Base-by-base conservation (phyloP, 1,140 invertebrate species). In the Drosophila subpulchrella region DNA sequence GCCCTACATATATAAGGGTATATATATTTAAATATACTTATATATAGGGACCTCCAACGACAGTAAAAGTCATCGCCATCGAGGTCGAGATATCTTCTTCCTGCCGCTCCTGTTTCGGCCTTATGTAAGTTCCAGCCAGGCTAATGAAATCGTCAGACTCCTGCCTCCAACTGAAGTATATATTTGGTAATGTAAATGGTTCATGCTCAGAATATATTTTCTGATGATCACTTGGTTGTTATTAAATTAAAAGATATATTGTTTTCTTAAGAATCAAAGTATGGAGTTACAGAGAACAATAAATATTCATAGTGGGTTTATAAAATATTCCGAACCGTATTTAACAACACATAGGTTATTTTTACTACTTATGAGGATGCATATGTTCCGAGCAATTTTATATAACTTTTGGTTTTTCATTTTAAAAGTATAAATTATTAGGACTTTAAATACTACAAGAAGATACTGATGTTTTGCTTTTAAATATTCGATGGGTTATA, bases 81-180 rank as follows among this genome's bases (percentile, higher is more conserved):
- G 54, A 38, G 34, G 60, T 20, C 59, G 50, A 41, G 73, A 58
- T 72, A 55, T 77, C 74, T 51, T 76, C 74, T 76, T 76, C 74
- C 74, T 76, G 74, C 62, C 55, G 44, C 73, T 76, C 73, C 73
- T 68, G 42, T 60, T 54, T 38, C 34, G 17, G 51, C 51, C 75
- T 77, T 77, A 72, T 77, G 71, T 81, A 75, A 80, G 78, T 74
- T 59, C 44, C 41, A 36, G 42, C 36, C 60, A 50, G 65, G 75
- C 70, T 75, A 83, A 82, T 62, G 76, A 82, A 82, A 82, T 75
- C 57, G 51, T 6, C 63, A 54, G 75, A 61, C 68, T 65, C 58
- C 11, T 57, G 53, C 53, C 48, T 44, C 62, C 41, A 38, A 17
- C 8, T 56, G 6, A 46, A 13, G 48, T 27, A 41, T 41, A 24